Base-by-base conservation (phyloP, 2,797 vertebrate genomes). In the Micropoecilia bifurca region DNA sequence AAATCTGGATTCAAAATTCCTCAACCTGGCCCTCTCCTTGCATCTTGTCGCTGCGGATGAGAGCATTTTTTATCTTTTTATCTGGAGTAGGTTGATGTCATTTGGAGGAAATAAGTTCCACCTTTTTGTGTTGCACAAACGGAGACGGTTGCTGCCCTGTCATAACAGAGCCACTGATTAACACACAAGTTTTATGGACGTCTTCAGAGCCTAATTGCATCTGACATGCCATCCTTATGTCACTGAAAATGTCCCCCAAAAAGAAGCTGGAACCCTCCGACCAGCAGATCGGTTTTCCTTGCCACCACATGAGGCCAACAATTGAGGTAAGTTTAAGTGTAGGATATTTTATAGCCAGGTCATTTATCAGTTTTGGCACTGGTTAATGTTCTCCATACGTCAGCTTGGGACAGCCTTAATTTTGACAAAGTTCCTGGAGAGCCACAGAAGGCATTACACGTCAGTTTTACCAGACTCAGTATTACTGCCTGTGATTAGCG, bases 401-500 rank as follows among this genome's bases (percentile, higher is more conserved):
- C 74, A 73, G 41, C 5, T 43, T 39, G 28, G 68, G 48, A 74
- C 36, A 57, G 22, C n/a, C 43, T 71, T 63, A 48, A 46, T 79
- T 50, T 69, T 61, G 41, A 74, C 30, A 61, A 73, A 66, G 30
- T 47, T 75, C 41, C 66, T 78, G 55, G 45, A 47, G 55, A 78
- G 25, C 43, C 50, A 73, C 36, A 76, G 41, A 57, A 83, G 59
- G 76, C 77, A 68, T 80, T 76, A 73, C 33, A 59, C n/a, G 45
- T 25, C 61, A 41, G 25, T 48, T 76, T 30, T 13, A 63, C 33
- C 30, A 43, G 59, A 43, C 77, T 57, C 25, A 77, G 71, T 36
- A 68, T 76, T 0, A 68, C 69, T 55, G 74, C 57, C 71, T 71
- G 39, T 50, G 48, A 78, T 73, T 39, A 69, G 73, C 10, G 3